These are phyloP conservation scores for Bufo gargarizans DNA, from an alignment of 2,113 vertebrate species.

Conservation along the genomic window DNA sequence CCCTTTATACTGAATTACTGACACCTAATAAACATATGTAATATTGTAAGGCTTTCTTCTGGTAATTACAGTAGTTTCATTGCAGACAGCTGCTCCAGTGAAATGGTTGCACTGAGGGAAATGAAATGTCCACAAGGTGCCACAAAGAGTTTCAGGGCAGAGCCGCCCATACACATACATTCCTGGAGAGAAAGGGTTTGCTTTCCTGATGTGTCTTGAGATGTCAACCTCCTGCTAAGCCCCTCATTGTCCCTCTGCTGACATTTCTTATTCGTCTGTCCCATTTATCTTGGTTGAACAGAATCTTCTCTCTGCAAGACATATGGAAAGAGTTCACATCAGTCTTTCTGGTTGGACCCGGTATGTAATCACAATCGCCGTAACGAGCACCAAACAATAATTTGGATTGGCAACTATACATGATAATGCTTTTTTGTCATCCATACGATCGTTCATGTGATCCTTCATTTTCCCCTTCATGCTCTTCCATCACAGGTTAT, in stretches of 20 bases:
- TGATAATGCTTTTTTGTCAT: too few species aligned
- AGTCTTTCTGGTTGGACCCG: constrained; percentile 13
- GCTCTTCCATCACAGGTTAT: too few species aligned
- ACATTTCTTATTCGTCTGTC: constrained; percentile 37
- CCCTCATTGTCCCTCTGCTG: constrained; percentile 15
- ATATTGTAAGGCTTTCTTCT: background rate
- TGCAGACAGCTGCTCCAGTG: constrained; percentile 3
- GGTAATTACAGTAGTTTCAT: background rate
- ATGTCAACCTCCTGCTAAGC: constrained; percentile 31
- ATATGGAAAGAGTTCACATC: constrained; percentile 53
- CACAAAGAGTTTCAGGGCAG: background rate
- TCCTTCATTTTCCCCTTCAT: too few species aligned
- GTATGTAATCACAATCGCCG: too few species aligned
- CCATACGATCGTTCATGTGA: too few species aligned
- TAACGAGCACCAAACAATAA: too few species aligned
- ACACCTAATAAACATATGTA: background rate
- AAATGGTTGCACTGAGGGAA: background rate
- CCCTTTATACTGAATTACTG: background rate
- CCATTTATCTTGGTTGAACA: constrained; percentile 50
- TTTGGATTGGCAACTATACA: too few species aligned
- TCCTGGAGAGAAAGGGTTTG: constrained; percentile 26
- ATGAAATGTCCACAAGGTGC: background rate
- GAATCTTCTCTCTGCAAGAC: constrained; percentile 32
- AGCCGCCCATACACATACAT: constrained; percentile 7
- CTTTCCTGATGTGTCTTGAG: constrained; percentile 24